phyloP scores from a whole-genome alignment of 2,888 invertebrate species.

The Sipunculus nudus region DNA sequence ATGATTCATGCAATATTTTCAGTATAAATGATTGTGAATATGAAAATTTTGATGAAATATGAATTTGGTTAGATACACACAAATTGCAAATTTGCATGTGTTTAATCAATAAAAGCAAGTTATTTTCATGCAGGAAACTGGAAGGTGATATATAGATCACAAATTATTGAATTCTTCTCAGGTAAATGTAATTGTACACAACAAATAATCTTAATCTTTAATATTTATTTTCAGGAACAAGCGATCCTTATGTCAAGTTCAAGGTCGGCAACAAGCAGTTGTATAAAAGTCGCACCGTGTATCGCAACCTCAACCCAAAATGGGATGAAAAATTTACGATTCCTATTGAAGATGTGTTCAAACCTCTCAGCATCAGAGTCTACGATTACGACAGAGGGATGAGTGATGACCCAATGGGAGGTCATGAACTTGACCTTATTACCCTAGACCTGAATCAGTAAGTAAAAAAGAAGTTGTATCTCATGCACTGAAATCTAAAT shows the following conservation, averaged over 20 bases:
- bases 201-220: too few relatives aligned
- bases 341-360: conserved; percentile 66
- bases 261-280: conserved; percentile 85
- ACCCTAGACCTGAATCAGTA: conserved; percentile 78
- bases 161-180: too few relatives aligned
- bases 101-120: too few relatives aligned
- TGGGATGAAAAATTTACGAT: conserved; percentile 97
- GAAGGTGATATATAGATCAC: too few relatives aligned
- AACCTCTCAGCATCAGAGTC: conserved; percentile 70
- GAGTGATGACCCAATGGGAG: conserved; percentile 96
- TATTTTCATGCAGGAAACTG: too few relatives aligned
- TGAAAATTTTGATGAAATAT: too few relatives aligned
- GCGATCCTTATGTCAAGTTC: conserved; percentile 98
- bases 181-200: too few relatives aligned
- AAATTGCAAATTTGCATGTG: too few relatives aligned
- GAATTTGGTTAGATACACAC: too few relatives aligned
- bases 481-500: not conserved
- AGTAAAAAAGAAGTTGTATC: conserved; percentile 30
- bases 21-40: too few relatives aligned
- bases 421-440: conserved; percentile 84
- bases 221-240: conserved; percentile 81
- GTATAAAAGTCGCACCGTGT: conserved; percentile 93
- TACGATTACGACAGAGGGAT: conserved; percentile 98
- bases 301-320: conserved; percentile 93
- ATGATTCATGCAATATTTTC: too few relatives aligned